Evolutionary conservation across 2,888 invertebrate species (phyloP).

Genomic region (Cyrtodaria siliqua): DNA sequence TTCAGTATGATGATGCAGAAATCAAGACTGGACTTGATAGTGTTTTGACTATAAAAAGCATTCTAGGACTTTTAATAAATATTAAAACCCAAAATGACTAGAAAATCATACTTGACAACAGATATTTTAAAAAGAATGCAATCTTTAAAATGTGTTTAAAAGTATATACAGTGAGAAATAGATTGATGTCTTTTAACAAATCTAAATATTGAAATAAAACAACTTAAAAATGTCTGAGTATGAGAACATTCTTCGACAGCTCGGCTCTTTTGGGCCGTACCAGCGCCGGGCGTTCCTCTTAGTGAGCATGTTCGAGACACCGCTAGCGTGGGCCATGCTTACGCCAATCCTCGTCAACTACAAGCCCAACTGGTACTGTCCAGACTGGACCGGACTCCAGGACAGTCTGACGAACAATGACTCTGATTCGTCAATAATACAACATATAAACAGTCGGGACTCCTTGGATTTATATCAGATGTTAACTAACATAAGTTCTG

Average conservation of each 20-base stretch:
- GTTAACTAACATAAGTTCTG: conserved; percentile 24
- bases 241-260: conserved; percentile 77
- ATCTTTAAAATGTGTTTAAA: no score
- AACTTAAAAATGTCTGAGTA: conserved; percentile 80
- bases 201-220: no score
- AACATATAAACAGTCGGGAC: conserved; percentile 31
- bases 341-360: conserved; percentile 80
- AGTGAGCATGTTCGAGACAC: conserved; percentile 83
- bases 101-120: no score
- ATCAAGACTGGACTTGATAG: no score
- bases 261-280: conserved; percentile 82
- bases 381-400: conserved; percentile 46
- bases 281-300: conserved; percentile 82
- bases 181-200: no score
- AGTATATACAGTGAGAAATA: no score
- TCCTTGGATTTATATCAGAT: conserved; percentile 28
- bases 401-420: conserved; percentile 33
- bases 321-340: conserved; percentile 84
- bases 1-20: no score
- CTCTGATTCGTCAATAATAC: conserved; percentile 30
- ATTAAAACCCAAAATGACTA: no score
- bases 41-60: no score
- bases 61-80: no score
- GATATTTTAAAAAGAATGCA: no score
- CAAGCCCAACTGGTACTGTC: conserved; percentile 74